phyloP scores from a whole-genome alignment of 2,888 invertebrate species.

The Osedax fenrisi region DNA sequence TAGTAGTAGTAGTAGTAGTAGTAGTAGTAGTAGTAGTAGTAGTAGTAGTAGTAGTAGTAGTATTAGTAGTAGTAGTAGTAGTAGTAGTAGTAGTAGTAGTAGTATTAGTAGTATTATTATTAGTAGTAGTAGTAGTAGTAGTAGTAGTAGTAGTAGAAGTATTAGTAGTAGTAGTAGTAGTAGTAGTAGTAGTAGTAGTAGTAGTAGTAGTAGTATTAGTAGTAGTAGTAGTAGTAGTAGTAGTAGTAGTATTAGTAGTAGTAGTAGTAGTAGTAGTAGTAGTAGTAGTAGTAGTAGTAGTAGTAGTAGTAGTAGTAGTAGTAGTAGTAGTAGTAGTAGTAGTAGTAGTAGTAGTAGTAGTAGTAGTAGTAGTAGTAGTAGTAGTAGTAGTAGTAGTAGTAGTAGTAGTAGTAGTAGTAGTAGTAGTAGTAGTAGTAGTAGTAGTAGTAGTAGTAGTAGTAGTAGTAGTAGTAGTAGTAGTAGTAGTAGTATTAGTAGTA shows the following conservation, averaged over 20 bases:
- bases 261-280: constrained; percentile 12
- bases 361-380: constrained; percentile 11
- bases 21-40: constrained; percentile 9
- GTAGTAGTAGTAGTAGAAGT: too few species aligned
- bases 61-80: too few species aligned
- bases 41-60: constrained; percentile 21
- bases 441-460: constrained; percentile 8
- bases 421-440: constrained; percentile 8
- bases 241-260: too few species aligned
- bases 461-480: constrained; percentile 6
- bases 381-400: neutral
- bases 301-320: neutral
- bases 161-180: too few species aligned
- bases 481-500: too few species aligned
- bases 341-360: constrained; percentile 18
- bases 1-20: constrained; percentile 15
- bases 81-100: too few species aligned
- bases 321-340: constrained; percentile 3
- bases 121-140: neutral
- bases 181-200: constrained; percentile 8
- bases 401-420: constrained; percentile 6
- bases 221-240: too few species aligned
- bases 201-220: too few species aligned
- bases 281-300: neutral
- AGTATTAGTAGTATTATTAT: too few species aligned